Conservation (phyloP, 2,888 invertebrate species). For the Cerceris rybyensis region DNA sequence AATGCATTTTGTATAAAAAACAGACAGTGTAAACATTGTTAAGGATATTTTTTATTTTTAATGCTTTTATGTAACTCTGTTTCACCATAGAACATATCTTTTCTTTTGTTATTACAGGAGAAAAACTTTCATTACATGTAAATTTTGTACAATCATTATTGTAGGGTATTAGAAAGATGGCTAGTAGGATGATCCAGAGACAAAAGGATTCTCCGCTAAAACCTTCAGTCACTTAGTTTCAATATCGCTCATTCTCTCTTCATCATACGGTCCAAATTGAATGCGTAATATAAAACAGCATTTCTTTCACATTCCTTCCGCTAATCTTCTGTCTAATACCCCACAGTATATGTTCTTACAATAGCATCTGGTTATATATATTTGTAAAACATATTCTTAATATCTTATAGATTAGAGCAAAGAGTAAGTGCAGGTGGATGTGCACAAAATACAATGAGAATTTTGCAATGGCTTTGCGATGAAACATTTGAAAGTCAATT, state of each 20-base stretch:
- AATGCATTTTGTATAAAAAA: neutral
- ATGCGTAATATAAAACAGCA: no score
- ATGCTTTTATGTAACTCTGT: neutral
- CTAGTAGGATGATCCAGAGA: no score
- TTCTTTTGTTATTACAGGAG: neutral
- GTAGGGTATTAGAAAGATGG: no score
- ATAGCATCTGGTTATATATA: neutral
- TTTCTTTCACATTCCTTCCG: no score
- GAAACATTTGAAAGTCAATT: conserved; percentile 58
- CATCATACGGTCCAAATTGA: no score
- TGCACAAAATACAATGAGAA: conserved; percentile 76
- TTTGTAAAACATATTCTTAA: neutral
- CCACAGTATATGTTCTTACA: neutral
- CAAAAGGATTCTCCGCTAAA: no score
- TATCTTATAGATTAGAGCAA: conserved; percentile 63
- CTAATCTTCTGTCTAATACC: neutral
- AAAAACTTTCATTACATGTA: neutral
- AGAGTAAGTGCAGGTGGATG: conserved; percentile 73
- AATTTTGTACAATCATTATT: no score
- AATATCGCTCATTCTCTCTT: no score
- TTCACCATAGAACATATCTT: neutral
- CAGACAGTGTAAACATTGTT: conserved; percentile 30
- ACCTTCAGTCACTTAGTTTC: no score
- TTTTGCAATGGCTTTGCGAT: conserved; percentile 76
- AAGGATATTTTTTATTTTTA: neutral